Percentiles rank a stretch among this genome's conserved stretches.
Evolutionary conservation across 2,797 vertebrate genomes (phyloP).

Genomic region (Acanthis flammea): DNA sequence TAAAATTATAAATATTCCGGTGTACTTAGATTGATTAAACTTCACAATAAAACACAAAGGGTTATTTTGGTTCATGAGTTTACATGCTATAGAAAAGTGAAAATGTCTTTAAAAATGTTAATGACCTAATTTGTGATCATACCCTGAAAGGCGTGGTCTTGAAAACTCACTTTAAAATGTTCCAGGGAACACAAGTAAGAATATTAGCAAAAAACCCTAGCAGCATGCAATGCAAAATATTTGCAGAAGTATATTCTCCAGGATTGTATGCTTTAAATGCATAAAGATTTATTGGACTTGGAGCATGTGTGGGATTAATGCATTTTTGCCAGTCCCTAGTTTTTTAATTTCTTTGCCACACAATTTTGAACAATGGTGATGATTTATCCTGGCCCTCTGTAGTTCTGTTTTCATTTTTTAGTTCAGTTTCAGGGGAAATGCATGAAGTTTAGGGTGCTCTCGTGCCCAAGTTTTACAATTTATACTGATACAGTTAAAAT

Average conservation of each 20-base stretch:
- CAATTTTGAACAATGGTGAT: neutral
- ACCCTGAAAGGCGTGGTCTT: neutral
- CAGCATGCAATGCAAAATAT: neutral
- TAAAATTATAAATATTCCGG: neutral
- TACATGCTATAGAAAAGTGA: neutral
- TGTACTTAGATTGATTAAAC: neutral
- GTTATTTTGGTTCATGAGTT: neutral
- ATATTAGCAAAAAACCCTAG: neutral
- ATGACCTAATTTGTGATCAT: neutral
- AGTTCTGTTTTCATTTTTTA: neutral
- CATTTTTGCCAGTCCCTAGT: neutral
- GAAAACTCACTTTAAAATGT: neutral
- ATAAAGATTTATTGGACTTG: neutral
- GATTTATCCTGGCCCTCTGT: neutral
- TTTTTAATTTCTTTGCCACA: neutral
- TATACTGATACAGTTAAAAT: neutral
- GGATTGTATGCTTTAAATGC: neutral
- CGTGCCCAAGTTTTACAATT: neutral
- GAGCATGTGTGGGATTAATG: neutral
- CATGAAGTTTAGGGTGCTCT: neutral
- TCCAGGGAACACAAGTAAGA: neutral
- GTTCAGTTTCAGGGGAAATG: neutral
- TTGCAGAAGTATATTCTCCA: neutral
- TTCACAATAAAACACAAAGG: neutral
- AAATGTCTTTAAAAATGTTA: neutral